A percentile compares a stretch with the other conserved stretches of the same genome.
These are phyloP conservation scores for Coregonus sp. DNA, from an alignment of 2,797 vertebrate genomes.

Conservation along the genomic window DNA sequence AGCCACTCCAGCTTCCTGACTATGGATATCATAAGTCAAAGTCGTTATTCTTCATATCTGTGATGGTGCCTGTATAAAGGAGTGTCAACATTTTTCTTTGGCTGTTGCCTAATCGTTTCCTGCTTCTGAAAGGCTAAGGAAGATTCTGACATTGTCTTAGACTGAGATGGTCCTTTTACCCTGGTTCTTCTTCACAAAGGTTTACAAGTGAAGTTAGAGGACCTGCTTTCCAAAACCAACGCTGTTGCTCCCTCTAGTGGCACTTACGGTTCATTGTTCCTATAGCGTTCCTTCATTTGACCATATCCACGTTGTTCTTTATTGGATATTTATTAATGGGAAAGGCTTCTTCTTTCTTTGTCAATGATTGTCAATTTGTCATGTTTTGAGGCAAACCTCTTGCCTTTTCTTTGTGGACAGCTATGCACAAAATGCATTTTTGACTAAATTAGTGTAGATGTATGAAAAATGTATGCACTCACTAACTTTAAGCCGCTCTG, in stretches of 20 bases:
- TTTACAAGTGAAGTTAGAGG: not conserved
- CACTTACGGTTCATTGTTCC: constrained; percentile 12
- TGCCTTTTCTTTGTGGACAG: constrained; percentile 18
- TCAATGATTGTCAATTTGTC: not conserved
- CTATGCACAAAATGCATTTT: constrained; percentile 8
- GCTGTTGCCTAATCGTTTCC: not conserved
- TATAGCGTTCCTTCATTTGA: not conserved
- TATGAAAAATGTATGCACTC: too few relatives aligned
- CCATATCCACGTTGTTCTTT: constrained; percentile 50
- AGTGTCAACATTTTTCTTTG: not conserved
- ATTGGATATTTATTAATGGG: constrained; percentile 48
- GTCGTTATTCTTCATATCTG: constrained; percentile 6
- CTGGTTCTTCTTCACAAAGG: not conserved
- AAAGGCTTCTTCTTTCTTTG: not conserved
- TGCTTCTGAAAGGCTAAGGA: not conserved
- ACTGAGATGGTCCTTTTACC: not conserved
- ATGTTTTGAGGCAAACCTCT: constrained; percentile 27
- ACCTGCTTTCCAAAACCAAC: constrained; percentile 46
- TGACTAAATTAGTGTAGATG: constrained; percentile 2
- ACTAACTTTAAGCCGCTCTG: too few relatives aligned
- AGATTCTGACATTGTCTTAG: not conserved
- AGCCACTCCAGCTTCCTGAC: not conserved
- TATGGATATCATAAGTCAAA: constrained; percentile 23
- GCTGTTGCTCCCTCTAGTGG: constrained; percentile 76
- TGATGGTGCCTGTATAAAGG: constrained; percentile 20